These are phyloP conservation scores for Anagyrus pseudococci DNA, from an alignment of 2,888 invertebrate species.

Conservation along the genomic window DNA sequence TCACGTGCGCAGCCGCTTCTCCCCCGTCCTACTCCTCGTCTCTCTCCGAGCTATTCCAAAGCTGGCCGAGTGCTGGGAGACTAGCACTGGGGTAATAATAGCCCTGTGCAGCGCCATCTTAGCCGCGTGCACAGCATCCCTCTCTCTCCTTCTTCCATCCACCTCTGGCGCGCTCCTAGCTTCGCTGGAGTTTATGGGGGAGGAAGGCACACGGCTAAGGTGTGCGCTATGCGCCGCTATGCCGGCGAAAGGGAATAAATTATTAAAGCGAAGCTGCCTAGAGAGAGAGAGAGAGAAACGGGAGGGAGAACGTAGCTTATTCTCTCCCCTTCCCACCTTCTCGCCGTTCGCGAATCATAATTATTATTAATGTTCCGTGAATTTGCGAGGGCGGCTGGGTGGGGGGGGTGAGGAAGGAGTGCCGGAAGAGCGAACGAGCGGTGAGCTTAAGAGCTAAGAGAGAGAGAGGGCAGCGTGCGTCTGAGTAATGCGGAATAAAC, in stretches of 20 bases:
- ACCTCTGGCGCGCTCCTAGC: no score
- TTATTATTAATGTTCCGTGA: constrained; percentile 38
- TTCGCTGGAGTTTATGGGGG: no score
- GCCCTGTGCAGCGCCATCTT: constrained; percentile 33
- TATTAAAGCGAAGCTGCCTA: constrained; percentile 28
- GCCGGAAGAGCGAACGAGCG: background rate
- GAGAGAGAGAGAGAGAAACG: no score
- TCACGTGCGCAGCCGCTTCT: background rate
- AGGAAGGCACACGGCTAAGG: no score
- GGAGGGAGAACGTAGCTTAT: no score
- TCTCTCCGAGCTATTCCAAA: constrained; percentile 7
- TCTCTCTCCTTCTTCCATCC: no score
- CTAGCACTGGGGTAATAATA: constrained; percentile 29
- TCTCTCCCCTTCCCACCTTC: no score
- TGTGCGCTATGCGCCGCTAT: background rate
- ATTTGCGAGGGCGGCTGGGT: constrained; percentile 20
- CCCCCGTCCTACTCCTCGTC: background rate
- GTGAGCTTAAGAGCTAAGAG: background rate
- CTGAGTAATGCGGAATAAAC: constrained; percentile 34
- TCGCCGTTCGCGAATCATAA: constrained; percentile 27
- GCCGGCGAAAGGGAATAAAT: constrained; percentile 30
- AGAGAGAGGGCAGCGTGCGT: background rate
- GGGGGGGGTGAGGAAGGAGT: no score
- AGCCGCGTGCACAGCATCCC: constrained; percentile 6
- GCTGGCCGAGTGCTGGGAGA: no score